A percentile compares a stretch with the other conserved stretches of the same genome.
phyloP scores from a whole-genome alignment of 2,797 vertebrate genomes.

The Falco cherrug region DNA sequence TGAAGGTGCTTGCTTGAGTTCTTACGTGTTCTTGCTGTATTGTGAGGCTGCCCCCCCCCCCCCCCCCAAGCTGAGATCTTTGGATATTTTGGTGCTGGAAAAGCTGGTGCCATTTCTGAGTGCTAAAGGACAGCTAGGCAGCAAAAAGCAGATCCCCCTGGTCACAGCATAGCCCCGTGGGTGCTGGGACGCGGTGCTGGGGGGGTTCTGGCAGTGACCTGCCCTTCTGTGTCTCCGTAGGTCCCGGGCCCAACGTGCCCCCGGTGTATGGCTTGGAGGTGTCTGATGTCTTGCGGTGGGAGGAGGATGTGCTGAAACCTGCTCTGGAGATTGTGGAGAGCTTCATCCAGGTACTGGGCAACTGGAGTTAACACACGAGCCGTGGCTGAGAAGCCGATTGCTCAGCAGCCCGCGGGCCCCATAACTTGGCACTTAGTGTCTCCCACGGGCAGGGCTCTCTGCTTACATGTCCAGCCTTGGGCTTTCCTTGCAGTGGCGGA shows the following conservation, averaged over 20 bases:
- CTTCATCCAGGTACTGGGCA: constrained; percentile 85
- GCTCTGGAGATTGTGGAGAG: constrained; percentile 89
- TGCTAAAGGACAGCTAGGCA: background rate
- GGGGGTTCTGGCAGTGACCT: background rate
- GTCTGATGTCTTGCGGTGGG: constrained; percentile 87
- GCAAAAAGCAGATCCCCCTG: background rate
- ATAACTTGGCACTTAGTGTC: background rate
- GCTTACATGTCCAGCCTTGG: background rate
- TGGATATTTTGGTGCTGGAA: background rate
- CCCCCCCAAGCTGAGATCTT: background rate
- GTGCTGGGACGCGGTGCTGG: background rate
- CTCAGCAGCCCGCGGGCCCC: background rate
- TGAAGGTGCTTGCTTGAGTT: background rate
- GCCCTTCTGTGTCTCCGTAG: constrained; percentile 64
- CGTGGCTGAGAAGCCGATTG: background rate
- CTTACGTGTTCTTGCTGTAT: background rate
- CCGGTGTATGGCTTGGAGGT: constrained; percentile 90
- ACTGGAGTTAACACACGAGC: background rate
- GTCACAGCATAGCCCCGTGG: background rate
- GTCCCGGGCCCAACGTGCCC: constrained; percentile 86
- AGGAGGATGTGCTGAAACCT: constrained; percentile 87
- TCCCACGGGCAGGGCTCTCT: background rate
- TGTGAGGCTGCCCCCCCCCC: background rate
- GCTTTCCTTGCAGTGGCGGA: background rate
- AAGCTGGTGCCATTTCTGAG: background rate